Percentiles rank a stretch among this genome's conserved stretches.
These are phyloP conservation scores for Tipula unca DNA, from an alignment of 2,888 invertebrate genomes.

Conservation along the genomic window DNA sequence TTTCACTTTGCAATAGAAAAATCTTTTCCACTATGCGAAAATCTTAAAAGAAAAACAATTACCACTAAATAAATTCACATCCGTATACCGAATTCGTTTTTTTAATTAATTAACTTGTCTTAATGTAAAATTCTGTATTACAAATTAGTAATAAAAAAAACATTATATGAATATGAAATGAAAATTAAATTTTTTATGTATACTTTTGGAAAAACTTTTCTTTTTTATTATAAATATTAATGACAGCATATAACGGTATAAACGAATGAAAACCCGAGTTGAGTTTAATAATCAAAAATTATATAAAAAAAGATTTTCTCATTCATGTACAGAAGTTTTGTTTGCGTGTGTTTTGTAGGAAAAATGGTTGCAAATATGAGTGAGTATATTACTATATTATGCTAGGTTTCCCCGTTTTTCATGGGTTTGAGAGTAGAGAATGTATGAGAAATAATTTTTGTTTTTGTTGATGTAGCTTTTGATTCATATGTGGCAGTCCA, in stretches of 20 bases:
- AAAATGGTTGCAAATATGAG: background rate
- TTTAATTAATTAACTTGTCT: background rate
- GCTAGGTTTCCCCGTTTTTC: background rate
- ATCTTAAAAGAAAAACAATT: background rate
- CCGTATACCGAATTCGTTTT: background rate
- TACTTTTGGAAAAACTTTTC: background rate
- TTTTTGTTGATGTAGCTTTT: background rate
- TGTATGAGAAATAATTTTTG: background rate
- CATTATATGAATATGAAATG: background rate
- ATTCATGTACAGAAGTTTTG: background rate
- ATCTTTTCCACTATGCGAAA: background rate
- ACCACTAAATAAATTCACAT: background rate
- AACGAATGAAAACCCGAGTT: slow-evolving; percentile 1
- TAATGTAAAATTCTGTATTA: background rate
- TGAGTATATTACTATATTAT: no score
- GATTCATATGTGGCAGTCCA: background rate
- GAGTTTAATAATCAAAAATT: slow-evolving; percentile 14
- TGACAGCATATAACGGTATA: background rate
- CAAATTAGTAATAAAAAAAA: background rate
- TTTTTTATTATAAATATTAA: background rate
- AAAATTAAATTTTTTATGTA: background rate
- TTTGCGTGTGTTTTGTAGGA: no score
- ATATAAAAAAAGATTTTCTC: background rate
- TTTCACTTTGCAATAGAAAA: background rate
- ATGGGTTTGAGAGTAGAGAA: background rate